Conservation (phyloP, 2,888 invertebrate genomes). For the Lordiphosa fenestrarum region DNA sequence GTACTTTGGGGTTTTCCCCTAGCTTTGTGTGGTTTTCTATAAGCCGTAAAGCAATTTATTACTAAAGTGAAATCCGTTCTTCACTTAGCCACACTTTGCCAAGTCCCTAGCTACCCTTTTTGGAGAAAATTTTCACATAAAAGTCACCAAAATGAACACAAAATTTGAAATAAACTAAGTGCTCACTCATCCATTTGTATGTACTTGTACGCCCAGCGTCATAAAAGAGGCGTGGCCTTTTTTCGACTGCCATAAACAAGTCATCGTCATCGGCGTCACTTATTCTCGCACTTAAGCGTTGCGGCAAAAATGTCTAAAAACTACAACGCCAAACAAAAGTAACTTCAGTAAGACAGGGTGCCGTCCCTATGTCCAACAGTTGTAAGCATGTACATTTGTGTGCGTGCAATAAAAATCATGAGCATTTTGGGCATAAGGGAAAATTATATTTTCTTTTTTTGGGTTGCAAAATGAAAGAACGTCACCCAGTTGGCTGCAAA, state of each 20-base stretch:
- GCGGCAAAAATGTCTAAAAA: constrained; percentile 47
- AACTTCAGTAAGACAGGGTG: constrained; percentile 10
- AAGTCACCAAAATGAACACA: constrained; percentile 11
- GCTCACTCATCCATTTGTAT: constrained; percentile 21
- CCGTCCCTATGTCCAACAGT: constrained; percentile 3
- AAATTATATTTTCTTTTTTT: constrained; percentile 52
- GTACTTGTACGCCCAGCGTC: constrained; percentile 13
- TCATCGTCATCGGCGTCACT: constrained; percentile 40
- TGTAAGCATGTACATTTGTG: constrained; percentile 15
- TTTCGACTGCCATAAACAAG: constrained; percentile 39
- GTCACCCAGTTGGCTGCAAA: constrained; percentile 15
- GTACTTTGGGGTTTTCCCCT: too few relatives aligned
- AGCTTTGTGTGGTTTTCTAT: too few relatives aligned
- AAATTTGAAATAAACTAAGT: constrained; percentile 44
- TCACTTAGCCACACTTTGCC: too few relatives aligned
- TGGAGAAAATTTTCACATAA: neutral
- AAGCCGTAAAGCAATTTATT: too few relatives aligned
- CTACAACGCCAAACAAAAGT: constrained; percentile 43
- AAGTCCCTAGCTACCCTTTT: neutral
- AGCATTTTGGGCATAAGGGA: constrained; percentile 57
- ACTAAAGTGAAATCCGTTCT: too few relatives aligned
- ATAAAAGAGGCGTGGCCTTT: constrained; percentile 30
- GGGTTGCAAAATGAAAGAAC: constrained; percentile 41
- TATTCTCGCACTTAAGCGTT: constrained; percentile 43
- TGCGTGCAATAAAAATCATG: constrained; percentile 60